Conservation (phyloP, 2,888 invertebrate genomes). For the Microctonus hyperodae region DNA sequence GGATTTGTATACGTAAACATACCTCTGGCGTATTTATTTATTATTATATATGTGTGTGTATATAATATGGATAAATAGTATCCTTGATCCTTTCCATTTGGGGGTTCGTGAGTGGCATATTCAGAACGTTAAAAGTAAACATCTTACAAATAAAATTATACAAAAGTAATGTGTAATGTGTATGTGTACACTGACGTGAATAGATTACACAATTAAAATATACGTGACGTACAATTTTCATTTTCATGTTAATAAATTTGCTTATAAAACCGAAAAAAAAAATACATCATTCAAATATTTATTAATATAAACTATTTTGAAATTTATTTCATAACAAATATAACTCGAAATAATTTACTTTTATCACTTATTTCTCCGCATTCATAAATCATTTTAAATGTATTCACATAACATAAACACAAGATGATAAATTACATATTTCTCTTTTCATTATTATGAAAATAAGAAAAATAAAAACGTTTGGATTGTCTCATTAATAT, state of each 20-base stretch:
- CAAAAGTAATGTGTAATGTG: neutral
- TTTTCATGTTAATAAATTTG: too few species aligned
- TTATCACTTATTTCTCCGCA: too few species aligned
- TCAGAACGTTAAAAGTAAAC: slow-evolving; percentile 30
- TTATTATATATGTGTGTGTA: too few species aligned
- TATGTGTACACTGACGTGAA: neutral
- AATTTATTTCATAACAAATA: neutral
- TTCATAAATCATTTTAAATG: too few species aligned
- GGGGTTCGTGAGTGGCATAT: slow-evolving; percentile 42
- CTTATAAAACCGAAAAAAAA: too few species aligned
- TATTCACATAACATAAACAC: too few species aligned
- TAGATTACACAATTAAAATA: too few species aligned
- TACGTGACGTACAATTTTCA: too few species aligned
- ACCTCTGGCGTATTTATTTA: too few species aligned
- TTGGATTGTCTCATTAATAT: too few species aligned
- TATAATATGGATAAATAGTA: slow-evolving; percentile 12
- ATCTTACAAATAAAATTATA: slow-evolving; percentile 7
- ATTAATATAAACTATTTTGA: neutral
- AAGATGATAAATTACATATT: neutral
- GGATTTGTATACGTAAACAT: slow-evolving; percentile 6
- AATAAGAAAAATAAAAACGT: neutral
- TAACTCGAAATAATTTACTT: neutral
- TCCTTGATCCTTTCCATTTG: slow-evolving; percentile 49
- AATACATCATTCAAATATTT: too few species aligned
- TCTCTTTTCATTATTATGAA: neutral